Base-by-base conservation (phyloP, 2,888 invertebrate species). In the Sisyra nigra region DNA sequence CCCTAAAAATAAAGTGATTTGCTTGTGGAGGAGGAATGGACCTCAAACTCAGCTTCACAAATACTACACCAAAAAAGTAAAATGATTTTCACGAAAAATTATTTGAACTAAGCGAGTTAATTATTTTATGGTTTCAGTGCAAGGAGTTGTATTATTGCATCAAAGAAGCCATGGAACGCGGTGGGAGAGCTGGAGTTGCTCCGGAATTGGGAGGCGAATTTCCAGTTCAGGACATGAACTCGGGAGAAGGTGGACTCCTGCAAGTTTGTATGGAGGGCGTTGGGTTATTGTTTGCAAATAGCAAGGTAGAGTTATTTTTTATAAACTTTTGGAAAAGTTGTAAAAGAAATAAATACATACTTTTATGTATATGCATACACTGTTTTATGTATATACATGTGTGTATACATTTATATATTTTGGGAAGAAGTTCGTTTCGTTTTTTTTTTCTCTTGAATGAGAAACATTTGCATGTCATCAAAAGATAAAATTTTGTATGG, bases 211-310 rank as follows among this genome's bases (percentile, higher is more conserved):
- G 89, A 10, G 98, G 98, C 3, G 97, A 98, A 66, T 98, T 99
- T 67, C 97, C 97, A 3, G 88, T 98, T 30, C 94, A 96, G 63
- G 97, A 99, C 65, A 83, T 97, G 73, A 83, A 81, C 54, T 87
- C 92, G 8, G 94, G 94, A 40, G 94, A 97, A 66, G 97, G 97
- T 47, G 98, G 97, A 2, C 76, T 98, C 45, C 78, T 98, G 55
- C 89, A 89, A 74, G 96, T 97, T 62, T 96, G 97, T 76, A 92
- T 98, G 80, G 97, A 99, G 68, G 98, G 98, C 58, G 94, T 99
- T 57, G 94, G 94, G 54, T 80, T 98, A 53, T 84, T 97, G 57
- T 96, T 98, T 72, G 94, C 93, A 56, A 93, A 94, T 67, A 94
- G 94, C 81, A 97, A 98, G 93, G 97, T 97, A 81, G 64, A 68